Conservation (phyloP, 2,113 vertebrate species). For the Gallinago media region DNA sequence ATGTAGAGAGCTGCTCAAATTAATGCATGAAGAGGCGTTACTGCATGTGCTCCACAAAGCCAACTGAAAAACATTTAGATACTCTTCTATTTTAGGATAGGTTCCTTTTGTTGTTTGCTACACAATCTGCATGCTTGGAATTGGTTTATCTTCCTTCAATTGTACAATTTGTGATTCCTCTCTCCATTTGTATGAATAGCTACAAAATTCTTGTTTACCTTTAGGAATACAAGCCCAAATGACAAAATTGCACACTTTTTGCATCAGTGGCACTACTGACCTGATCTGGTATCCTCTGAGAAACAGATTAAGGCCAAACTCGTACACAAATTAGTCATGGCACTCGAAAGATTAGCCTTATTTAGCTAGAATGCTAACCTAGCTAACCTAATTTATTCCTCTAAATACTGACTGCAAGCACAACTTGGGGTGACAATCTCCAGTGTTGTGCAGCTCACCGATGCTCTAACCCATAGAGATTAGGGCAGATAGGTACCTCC, state of each 20-base stretch:
- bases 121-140: not conserved
- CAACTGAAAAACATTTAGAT: slow-evolving; percentile 25
- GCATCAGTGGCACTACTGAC: not conserved
- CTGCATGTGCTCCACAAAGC: not conserved
- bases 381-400: not conserved
- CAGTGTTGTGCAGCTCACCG: rapidly evolving
- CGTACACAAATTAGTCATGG: not conserved
- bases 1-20: slow-evolving; percentile 33
- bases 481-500: not conserved
- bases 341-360: not conserved
- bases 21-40: slow-evolving; percentile 14
- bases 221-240: not conserved
- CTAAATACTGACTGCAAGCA: not conserved
- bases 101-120: slow-evolving; percentile 36
- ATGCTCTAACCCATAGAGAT: not conserved
- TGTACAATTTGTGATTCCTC: not conserved
- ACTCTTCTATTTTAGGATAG: slow-evolving; percentile 13
- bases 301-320: not conserved
- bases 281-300: not conserved
- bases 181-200: not conserved
- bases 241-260: not conserved
- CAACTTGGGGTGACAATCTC: not conserved
- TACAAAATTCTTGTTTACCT: not conserved
- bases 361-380: not conserved
- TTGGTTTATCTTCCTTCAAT: not conserved